Evolutionary conservation across 53 echinoderm and acorn worm genomes (phyloP), one percentile per base, ranked within the genome.

Genomic region (Crossaster papposus): DNA sequence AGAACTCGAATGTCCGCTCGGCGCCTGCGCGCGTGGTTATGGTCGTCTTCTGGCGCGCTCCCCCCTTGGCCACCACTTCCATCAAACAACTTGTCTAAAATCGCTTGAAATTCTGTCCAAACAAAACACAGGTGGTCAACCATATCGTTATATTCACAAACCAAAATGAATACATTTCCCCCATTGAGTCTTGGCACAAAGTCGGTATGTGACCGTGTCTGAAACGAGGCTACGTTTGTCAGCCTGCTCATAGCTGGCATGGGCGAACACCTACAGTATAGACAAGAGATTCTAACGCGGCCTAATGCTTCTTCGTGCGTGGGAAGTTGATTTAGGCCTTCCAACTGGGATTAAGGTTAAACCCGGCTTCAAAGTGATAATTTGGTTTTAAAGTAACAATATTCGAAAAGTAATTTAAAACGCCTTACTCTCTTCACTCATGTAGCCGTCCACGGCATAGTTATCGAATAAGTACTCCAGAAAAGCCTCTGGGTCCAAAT

Each of bases 361-460:
- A 9, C 44, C 44, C 2, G 9, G 9, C 9, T 1, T 58, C 22
- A 18, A 2, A 11, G 17, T 20, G 17, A 58, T 68, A 3, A 26
- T 4, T 4, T 12, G 26, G 28, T 18, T 68, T 11, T 1, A n/a
- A n/a, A n/a, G 4, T 28, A 4, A 34, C 36, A 24, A 78, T 17
- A n/a, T 51, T 78, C 12, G 2, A 78, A 51, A 51, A 52, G 9
- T 3, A 77, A 3, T 77, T 3, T 10, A 23, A 77, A 77, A 52
- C 18, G 18, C 20, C 93, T 76, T 74, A 97, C 97, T 88, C 80
- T 90, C 92, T 72, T 95, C 95, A 8, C 64, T 34, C 17, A 97
- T 93, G 37, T 91, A 37, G 0, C 82, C 88, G 20, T 77, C 91
- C 0, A 70, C 75, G 8, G 85, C 83, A 33, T 94, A 97, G 20